Evolutionary conservation across 2,113 vertebrate genomes (phyloP).

Genomic region (Paedocypris sp.): DNA sequence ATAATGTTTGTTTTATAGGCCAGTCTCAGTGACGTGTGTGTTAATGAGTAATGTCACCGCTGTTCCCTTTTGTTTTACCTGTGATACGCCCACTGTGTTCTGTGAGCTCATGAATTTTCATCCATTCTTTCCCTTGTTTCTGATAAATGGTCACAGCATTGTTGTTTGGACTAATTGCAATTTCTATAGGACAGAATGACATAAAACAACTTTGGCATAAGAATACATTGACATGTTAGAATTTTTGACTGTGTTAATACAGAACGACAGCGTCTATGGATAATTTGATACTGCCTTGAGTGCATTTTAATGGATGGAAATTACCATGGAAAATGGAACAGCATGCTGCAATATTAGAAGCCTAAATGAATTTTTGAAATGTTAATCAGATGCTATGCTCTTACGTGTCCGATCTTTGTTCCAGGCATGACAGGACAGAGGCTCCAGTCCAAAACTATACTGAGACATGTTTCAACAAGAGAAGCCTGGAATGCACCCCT

Average conservation of each 20-base stretch:
- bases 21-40: neutral
- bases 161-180: slow-evolving; percentile 67
- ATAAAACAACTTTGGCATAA: neutral
- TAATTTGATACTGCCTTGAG: slow-evolving; percentile 38
- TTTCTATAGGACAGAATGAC: slow-evolving; percentile 44
- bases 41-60: slow-evolving; percentile 19
- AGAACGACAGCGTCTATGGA: slow-evolving; percentile 1
- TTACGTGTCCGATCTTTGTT: slow-evolving; percentile 67
- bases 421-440: slow-evolving; percentile 70
- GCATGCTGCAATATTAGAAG: neutral
- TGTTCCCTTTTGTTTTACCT: slow-evolving; percentile 43
- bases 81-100: slow-evolving; percentile 70
- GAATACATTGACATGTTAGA: neutral
- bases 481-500: slow-evolving; percentile 49
- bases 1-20: slow-evolving; percentile 12
- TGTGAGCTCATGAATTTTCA: slow-evolving; percentile 61
- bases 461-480: slow-evolving; percentile 59
- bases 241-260: neutral
- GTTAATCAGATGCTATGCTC: slow-evolving; percentile 33
- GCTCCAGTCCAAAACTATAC: slow-evolving; percentile 67
- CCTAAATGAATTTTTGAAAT: slow-evolving; percentile 1
- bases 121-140: slow-evolving; percentile 61
- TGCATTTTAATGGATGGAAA: slow-evolving; percentile 34
- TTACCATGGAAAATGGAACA: slow-evolving; percentile 27
- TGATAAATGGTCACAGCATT: slow-evolving; percentile 60